These are phyloP conservation scores for Bradypodion ventrale DNA, from an alignment of 2,797 vertebrate species.

Conservation along the genomic window DNA sequence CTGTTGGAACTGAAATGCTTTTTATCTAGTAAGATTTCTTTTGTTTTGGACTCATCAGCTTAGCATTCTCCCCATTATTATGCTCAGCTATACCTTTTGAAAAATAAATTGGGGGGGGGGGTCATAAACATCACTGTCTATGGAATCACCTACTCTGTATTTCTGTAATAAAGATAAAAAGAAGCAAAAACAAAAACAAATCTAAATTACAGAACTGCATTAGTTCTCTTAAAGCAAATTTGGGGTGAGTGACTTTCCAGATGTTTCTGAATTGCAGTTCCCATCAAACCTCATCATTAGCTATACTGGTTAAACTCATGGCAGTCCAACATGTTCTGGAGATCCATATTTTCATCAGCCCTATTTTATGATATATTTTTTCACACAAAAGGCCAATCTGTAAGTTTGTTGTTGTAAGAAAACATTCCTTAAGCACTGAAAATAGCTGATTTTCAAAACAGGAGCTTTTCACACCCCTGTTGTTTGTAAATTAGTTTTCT, in stretches of 20 bases:
- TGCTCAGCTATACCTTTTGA: not conserved
- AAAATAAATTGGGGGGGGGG: not conserved
- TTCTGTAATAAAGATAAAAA: not conserved
- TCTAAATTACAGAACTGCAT: not conserved
- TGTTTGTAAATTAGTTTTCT: no score
- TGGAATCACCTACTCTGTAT: not conserved
- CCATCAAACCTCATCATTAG: not conserved
- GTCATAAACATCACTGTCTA: not conserved
- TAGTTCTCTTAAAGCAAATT: not conserved
- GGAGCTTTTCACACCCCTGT: no score
- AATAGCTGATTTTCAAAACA: no score
- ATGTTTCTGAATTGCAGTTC: not conserved
- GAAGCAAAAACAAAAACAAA: no score
- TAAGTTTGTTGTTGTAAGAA: no score
- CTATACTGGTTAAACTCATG: not conserved
- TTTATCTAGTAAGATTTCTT: slow-evolving; percentile 55
- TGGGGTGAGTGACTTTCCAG: not conserved
- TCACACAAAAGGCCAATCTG: not conserved
- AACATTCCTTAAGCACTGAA: no score
- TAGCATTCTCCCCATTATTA: slow-evolving; percentile 1
- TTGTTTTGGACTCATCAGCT: slow-evolving; percentile 28
- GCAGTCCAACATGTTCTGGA: not conserved
- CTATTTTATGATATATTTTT: not conserved
- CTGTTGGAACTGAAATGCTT: slow-evolving; percentile 44
- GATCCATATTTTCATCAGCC: not conserved